Conservation (phyloP, 2,888 invertebrate species). For the Tetheella fluctuosa region DNA sequence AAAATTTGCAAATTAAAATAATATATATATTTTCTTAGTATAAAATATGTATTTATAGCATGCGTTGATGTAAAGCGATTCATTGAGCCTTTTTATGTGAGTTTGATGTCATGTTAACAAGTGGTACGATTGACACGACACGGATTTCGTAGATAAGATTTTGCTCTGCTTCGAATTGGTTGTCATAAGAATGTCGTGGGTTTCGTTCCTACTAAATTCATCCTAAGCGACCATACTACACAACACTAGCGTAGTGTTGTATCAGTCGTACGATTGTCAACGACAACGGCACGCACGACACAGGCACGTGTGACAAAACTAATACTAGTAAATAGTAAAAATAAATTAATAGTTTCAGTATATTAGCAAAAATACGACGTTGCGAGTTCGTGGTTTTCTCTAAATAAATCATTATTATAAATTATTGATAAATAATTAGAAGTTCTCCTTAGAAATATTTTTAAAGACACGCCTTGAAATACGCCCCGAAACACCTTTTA, state of each 20-base stretch:
- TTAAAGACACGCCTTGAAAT: conserved; percentile 57
- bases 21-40: conserved; percentile 68
- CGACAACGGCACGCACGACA: conserved; percentile 24
- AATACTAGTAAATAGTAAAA: conserved; percentile 45
- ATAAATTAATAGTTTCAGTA: conserved; percentile 57
- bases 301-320: conserved; percentile 46
- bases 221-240: no score
- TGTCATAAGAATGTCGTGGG: no score
- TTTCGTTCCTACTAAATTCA: no score
- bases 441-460: conserved; percentile 48
- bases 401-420: conserved; percentile 36
- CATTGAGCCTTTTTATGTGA: background rate
- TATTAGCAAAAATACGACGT: conserved; percentile 46
- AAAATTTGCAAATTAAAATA: conserved; percentile 48
- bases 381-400: conserved; percentile 54
- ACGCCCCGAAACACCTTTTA: conserved; percentile 45
- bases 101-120: background rate
- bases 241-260: background rate
- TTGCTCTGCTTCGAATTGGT: no score
- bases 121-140: background rate
- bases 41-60: conserved; percentile 54
- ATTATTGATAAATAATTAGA: conserved; percentile 43
- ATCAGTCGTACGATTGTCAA: background rate
- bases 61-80: background rate
- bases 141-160: background rate